Conservation (phyloP, 2,888 invertebrate genomes). For the Metallyticus violacea region DNA sequence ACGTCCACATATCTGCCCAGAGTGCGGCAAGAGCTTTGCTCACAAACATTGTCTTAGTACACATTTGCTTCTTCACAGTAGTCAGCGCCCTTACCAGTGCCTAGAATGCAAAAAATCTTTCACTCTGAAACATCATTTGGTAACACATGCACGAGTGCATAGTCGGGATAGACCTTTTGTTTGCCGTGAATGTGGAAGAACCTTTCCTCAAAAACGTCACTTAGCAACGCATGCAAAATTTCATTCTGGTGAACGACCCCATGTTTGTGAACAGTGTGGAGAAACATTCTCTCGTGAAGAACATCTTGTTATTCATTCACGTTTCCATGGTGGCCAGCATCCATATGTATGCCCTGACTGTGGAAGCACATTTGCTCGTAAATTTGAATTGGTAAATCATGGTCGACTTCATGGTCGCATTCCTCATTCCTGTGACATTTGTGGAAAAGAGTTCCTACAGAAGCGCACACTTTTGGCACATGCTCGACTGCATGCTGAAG, state of each 20-base stretch:
- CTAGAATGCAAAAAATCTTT: conserved; percentile 84
- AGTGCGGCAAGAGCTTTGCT: conserved; percentile 78
- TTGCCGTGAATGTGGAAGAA: conserved; percentile 76
- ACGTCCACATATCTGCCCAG: conserved; percentile 72
- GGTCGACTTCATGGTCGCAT: conserved; percentile 76
- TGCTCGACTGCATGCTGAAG: conserved; percentile 62
- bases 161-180: conserved; percentile 78
- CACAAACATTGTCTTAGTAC: conserved; percentile 82
- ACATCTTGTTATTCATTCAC: conserved; percentile 84
- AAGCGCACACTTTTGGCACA: conserved; percentile 79
- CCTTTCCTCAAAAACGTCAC: conserved; percentile 78
- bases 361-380: conserved; percentile 77
- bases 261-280: conserved; percentile 82
- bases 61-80: conserved; percentile 75
- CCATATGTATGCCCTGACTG: conserved; percentile 92
- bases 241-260: conserved; percentile 81
- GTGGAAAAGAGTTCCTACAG: conserved; percentile 82
- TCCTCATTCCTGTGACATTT: conserved; percentile 77
- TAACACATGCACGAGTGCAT: conserved; percentile 76
- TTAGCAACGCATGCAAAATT: conserved; percentile 82
- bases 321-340: conserved; percentile 93
- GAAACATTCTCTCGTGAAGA: conserved; percentile 91
- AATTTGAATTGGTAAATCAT: conserved; percentile 83
- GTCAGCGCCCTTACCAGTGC: conserved; percentile 78
- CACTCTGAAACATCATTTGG: conserved; percentile 78